Evolutionary conservation across 1,140 invertebrate species (phyloP).

Genomic region (Pogonognathellus flavescens): DNA sequence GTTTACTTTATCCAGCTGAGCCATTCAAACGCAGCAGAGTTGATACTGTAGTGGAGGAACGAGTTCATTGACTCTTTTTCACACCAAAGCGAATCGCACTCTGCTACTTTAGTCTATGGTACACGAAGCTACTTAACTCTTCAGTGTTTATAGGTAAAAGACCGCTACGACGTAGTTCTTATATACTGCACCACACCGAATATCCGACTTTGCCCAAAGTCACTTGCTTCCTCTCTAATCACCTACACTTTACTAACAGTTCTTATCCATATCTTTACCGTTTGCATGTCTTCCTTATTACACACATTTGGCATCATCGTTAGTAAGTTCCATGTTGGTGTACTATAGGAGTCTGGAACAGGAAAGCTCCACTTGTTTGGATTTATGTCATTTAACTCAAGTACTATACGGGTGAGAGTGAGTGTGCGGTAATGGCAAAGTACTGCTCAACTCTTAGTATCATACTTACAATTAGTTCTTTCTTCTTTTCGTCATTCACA

Average conservation of each 20-base stretch:
- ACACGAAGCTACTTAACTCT: not conserved
- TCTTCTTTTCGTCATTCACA: not conserved
- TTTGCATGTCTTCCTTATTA: constrained; percentile 35
- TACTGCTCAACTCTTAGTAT: not conserved
- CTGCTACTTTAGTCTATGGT: not conserved
- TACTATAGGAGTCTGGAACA: no score
- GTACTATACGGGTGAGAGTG: not conserved
- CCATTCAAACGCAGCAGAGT: not conserved
- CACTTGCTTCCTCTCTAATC: constrained; percentile 17
- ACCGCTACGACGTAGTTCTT: not conserved
- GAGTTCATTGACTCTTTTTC: constrained; percentile 46
- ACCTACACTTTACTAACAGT: constrained; percentile 10
- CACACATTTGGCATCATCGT: constrained; percentile 37
- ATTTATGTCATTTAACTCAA: constrained; percentile 14
- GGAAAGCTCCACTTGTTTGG: constrained; percentile 5
- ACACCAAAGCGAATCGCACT: not conserved
- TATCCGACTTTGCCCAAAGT: constrained; percentile 41
- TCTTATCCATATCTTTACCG: constrained; percentile 16
- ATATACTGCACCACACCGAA: not conserved
- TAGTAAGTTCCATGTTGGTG: not conserved
- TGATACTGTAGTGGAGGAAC: constrained; percentile 14
- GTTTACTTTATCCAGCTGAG: not conserved
- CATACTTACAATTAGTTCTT: not conserved
- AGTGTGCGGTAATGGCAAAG: not conserved
- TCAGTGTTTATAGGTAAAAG: not conserved